Evolutionary conservation across 2,797 vertebrate genomes (phyloP).

Genomic region (Coendou prehensilis): DNA sequence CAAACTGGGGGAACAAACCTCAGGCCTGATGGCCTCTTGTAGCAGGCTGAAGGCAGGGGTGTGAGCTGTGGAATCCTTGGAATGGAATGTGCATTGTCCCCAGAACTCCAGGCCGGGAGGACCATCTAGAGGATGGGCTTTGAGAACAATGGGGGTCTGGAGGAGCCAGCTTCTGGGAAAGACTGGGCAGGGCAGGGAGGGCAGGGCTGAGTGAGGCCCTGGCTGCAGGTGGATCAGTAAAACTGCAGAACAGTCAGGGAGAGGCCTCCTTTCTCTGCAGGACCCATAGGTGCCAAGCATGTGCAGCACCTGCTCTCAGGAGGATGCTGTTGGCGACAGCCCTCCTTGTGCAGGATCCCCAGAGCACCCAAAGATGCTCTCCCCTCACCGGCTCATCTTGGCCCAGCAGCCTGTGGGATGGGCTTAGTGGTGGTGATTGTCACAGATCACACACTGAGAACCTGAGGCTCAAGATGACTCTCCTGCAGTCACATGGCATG

Average conservation of each 20-base stretch:
- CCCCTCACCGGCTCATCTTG: neutral
- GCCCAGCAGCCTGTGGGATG: neutral
- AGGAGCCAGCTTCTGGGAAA: neutral
- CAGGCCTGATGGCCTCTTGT: neutral
- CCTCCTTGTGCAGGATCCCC: neutral
- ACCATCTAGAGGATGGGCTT: neutral
- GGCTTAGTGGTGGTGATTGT: neutral
- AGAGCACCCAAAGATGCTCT: neutral
- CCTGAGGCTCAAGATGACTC: neutral
- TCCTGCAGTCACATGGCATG: neutral
- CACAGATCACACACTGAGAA: neutral
- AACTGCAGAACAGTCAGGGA: conserved; percentile 35
- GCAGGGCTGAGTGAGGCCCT: neutral
- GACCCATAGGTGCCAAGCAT: neutral
- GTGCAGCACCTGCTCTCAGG: neutral
- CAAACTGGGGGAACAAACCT: conserved; percentile 4
- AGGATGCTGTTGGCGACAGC: neutral
- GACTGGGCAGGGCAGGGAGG: neutral
- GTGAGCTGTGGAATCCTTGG: conserved; percentile 39
- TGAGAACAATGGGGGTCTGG: conserved; percentile 4
- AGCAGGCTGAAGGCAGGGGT: conserved; percentile 23
- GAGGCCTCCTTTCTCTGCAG: neutral
- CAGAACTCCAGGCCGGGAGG: neutral
- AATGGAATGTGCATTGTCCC: conserved; percentile 69
- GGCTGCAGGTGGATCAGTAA: neutral